phyloP scores from a whole-genome alignment of 2,888 invertebrate genomes.

The Pristionchus entomophagus region DNA sequence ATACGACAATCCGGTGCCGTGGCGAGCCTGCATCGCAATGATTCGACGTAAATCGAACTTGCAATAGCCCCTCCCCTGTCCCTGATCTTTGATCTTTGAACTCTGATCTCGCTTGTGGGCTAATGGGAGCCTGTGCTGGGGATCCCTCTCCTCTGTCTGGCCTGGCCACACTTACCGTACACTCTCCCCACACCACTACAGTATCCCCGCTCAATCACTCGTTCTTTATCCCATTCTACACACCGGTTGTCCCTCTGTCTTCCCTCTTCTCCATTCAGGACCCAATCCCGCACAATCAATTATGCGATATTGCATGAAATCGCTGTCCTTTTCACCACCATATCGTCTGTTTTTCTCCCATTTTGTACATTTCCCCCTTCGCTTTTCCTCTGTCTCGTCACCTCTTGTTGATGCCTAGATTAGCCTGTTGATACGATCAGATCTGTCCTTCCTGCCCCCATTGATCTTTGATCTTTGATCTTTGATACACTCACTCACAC shows the following conservation, averaged over 20 bases:
- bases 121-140: no score
- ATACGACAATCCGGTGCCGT: constrained; percentile 46
- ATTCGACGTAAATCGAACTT: constrained; percentile 46
- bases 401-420: constrained; percentile 1
- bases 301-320: constrained; percentile 5
- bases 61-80: constrained; percentile 16
- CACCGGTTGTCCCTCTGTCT: constrained; percentile 29
- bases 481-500: not conserved
- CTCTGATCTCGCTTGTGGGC: no score
- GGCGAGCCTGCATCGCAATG: not conserved
- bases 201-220: not conserved
- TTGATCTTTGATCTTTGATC: no score
- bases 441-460: not conserved
- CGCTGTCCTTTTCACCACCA: no score
- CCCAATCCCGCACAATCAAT: not conserved
- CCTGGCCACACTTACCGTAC: not conserved
- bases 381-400: not conserved
- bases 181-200: not conserved
- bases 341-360: no score
- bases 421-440: not conserved
- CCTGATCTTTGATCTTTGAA: constrained; percentile 2
- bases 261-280: not conserved
- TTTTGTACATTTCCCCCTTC: not conserved
- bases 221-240: not conserved
- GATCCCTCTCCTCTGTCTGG: not conserved